Evolutionary conservation across 2,888 invertebrate genomes (phyloP), one percentile per base, ranked within the genome.

Genomic region (Plebejus argus): DNA sequence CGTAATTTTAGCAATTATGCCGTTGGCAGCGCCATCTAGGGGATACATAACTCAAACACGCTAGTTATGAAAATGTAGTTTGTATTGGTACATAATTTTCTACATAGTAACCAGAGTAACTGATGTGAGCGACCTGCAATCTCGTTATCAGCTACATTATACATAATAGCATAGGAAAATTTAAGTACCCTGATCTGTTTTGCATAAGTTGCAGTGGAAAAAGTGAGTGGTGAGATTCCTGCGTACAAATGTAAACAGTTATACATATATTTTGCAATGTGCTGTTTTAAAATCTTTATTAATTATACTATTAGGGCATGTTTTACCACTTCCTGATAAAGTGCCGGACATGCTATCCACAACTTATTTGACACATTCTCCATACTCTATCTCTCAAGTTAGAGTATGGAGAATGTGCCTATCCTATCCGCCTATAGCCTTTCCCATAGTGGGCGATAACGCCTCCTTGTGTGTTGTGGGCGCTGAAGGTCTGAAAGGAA

Each of bases 111-210:
- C n/a, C 70, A 39, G 20, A 39, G 71, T 39, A 45, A 39, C 71
- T 39, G 71, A 39, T 71, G 71, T 39, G 20, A 71, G 39, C 71
- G 71, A 71, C 71, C 71, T 12, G 71, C 8, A n/a, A 71, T 71
- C 71, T 71, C 39, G 12, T 20, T 45, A 39, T n/a, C 71, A 20
- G 18, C 71, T 71, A 66, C 61, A 45, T 45, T 45, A 45, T 12
- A 45, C 45, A 66, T 28, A 66, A 23, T 61, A 66, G 61, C 61
- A 66, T 66, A 66, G 61, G 61, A 66, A 66, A 66, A 66, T 66
- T 66, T 66, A 23, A 66, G 61, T 66, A 66, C 61, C 61, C 61
- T 66, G 61, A 66, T 66, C 61, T 66, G 28, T 66, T 66, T 66
- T 66, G 61, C 61, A 66, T 66, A 66, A 66, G 61, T 23, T 66